phyloP scores from a whole-genome alignment of 2,888 invertebrate species.

The Drosophila eohydei region DNA sequence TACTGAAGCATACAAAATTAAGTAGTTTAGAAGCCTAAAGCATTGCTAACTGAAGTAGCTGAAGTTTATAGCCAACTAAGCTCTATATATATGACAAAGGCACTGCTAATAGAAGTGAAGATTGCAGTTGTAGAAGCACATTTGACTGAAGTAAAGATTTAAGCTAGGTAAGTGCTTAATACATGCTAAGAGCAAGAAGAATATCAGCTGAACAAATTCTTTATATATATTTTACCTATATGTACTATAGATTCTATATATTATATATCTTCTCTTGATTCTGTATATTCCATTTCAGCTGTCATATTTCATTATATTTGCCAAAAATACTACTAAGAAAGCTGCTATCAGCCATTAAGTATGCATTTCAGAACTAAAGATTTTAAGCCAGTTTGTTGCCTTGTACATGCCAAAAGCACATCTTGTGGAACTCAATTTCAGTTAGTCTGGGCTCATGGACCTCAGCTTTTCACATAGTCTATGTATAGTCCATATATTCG shows the following conservation, averaged over 20 bases:
- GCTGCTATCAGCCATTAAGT: not conserved
- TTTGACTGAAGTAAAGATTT: not conserved
- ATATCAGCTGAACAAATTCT: not conserved
- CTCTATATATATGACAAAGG: not conserved
- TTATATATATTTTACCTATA: not conserved
- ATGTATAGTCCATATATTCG: not conserved
- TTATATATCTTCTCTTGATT: not conserved
- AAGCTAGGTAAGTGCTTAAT: not conserved
- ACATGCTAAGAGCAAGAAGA: not conserved
- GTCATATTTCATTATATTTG: not conserved
- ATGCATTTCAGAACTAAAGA: not conserved
- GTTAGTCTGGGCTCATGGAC: not conserved
- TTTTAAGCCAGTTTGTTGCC: no score
- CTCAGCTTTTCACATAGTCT: no score
- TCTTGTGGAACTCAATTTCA: slow-evolving; percentile 1
- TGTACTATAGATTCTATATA: not conserved
- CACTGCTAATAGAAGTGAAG: not conserved
- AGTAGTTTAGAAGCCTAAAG: slow-evolving; percentile 11
- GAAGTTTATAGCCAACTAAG: not conserved
- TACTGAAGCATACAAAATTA: not conserved
- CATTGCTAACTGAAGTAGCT: not conserved
- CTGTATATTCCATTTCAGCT: no score
- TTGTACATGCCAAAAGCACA: not conserved
- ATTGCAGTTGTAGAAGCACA: not conserved
- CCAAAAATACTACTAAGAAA: not conserved